Evolutionary conservation across 1,140 invertebrate genomes (phyloP), one percentile per base, ranked within the genome.

Genomic region (Procambarus virginalis): DNA sequence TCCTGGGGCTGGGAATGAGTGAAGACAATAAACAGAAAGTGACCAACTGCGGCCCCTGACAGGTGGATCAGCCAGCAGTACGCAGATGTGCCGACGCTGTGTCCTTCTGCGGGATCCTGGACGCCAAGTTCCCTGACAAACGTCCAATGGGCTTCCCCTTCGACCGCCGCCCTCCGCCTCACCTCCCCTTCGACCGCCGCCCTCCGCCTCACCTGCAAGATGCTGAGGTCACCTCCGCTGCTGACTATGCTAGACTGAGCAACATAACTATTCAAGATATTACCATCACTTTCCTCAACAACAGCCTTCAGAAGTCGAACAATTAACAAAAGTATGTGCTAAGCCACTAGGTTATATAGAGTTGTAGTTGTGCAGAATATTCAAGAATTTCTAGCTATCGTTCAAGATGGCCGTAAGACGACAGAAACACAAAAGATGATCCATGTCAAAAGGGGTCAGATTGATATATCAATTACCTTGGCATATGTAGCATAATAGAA

Each of bases 31-130:
- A 14, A 64, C 17, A 12, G 12, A 9, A 0, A 58, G 10, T 64
- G 60, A 9, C 14, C 51, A 14, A 20, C 14, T 64, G 0, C 34
- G 34, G 34, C 14, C 60, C 60, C 17, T 64, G 12, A 64, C 83
- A 91, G 91, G 84, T 91, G 34, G 48, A 34, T n/a, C 83, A 91
- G 76, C 22, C 75, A 22, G 20, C 9, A 34, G 51, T 51, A n/a
- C 22, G 0, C 0, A 76, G 73, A 51, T 97, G 96, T 93, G 95
- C 95, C 78, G 96, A 96, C 93, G 96, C 96, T 0, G 95, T 95
- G 3, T 96, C 95, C 84, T 97, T 96, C 93, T 97, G 96, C 92
- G 96, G 96, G 9, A 95, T 97, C 84, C 95, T 96, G 9, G 96
- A 97, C 94, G 94, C 95, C 51, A 95, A 95, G 91, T 97, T 97